Conservation (phyloP, 2,113 vertebrate species). For the Apistogramma diplotaenia region DNA sequence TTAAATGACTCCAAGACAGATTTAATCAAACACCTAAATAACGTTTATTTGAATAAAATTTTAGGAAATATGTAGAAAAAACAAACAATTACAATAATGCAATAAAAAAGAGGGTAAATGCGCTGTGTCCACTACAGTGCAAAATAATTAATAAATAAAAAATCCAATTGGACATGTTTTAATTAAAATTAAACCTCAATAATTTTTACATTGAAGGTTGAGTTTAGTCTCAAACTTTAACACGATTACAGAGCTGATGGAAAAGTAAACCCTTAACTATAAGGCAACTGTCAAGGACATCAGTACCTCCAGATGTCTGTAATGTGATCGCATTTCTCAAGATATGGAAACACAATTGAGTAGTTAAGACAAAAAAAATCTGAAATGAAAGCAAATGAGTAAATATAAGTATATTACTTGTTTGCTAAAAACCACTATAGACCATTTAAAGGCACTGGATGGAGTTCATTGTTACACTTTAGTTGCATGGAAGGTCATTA, state of each 20-base stretch:
- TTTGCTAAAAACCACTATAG: not conserved
- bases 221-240: not conserved
- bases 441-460: not conserved
- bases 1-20: not conserved
- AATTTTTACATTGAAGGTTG: not conserved
- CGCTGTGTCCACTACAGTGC: not conserved
- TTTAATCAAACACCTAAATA: not conserved
- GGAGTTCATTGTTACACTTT: not conserved
- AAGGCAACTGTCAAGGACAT: not conserved
- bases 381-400: not conserved
- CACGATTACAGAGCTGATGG: not conserved
- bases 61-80: not conserved
- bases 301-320: not conserved
- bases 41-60: not conserved
- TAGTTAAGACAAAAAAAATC: no score
- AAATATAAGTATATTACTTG: not conserved
- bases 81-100: not conserved
- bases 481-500: not conserved
- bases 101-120: not conserved
- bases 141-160: no score
- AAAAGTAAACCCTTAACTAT: no score
- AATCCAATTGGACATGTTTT: not conserved
- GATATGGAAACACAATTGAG: not conserved
- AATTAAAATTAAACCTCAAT: no score
- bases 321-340: not conserved